These are phyloP conservation scores for Azorinus chamasolen DNA, from an alignment of 2,888 invertebrate genomes.

Conservation along the genomic window DNA sequence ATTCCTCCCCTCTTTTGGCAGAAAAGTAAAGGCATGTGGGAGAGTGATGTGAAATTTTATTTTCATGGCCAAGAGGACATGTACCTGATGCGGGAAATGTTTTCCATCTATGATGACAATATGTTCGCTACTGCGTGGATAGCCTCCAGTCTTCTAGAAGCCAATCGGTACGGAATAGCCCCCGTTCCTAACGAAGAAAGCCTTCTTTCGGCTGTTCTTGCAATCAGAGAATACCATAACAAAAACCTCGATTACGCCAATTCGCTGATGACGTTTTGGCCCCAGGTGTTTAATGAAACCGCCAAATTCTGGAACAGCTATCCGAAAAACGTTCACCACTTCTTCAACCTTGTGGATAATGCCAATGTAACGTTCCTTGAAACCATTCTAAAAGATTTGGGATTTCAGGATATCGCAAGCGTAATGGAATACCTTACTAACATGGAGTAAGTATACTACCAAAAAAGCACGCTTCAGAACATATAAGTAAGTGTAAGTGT, in stretches of 20 bases:
- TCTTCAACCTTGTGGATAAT: constrained; percentile 64
- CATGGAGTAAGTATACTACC: too few species aligned
- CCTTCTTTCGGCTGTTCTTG: constrained; percentile 44
- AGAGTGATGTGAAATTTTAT: constrained; percentile 78
- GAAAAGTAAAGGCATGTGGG: constrained; percentile 76
- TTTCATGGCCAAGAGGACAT: constrained; percentile 73
- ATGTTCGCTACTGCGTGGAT: constrained; percentile 83
- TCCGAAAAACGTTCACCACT: constrained; percentile 68
- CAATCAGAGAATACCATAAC: constrained; percentile 72
- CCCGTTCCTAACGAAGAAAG: constrained; percentile 63
- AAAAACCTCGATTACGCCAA: constrained; percentile 73
- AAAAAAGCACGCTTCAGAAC: too few species aligned
- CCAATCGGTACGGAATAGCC: constrained; percentile 65
- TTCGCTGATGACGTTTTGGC: constrained; percentile 81
- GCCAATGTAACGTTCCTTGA: constrained; percentile 67
- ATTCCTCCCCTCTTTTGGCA: constrained; percentile 71
- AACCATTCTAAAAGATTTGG: constrained; percentile 65
- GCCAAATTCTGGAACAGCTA: constrained; percentile 68
- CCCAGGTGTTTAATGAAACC: constrained; percentile 74
- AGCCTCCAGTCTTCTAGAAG: constrained; percentile 75
- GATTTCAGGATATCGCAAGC: constrained; percentile 64
- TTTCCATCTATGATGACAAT: constrained; percentile 80
- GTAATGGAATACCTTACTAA: too few species aligned
- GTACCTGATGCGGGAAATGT: constrained; percentile 70
- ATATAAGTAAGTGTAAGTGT: too few species aligned